Evolutionary conservation across 2,797 vertebrate genomes (phyloP), one percentile per base, ranked within the genome.

Genomic region (Eospalax fontanierii): DNA sequence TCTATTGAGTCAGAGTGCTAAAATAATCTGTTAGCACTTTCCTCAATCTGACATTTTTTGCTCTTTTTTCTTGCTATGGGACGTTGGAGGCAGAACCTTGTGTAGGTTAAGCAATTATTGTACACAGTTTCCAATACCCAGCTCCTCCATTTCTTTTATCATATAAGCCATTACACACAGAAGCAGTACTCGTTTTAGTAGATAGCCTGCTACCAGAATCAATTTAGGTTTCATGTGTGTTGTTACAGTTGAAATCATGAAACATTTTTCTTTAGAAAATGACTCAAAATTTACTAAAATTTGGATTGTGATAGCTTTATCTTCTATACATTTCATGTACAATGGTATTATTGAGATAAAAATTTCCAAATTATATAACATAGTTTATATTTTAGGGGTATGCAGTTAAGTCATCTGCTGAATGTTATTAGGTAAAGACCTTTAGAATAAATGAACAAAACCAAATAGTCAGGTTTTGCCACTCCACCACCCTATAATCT

Each of bases 131-230:
- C 16, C 30, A 70, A 18, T 30, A 33, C 28, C 65, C 10, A 54
- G 30, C 11, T 3, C 33, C 12, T 33, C 66, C 33, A 70, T 28
- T 1, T 90, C 12, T 71, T 76, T 97, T 96, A 71, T 28, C 2
- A 96, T 96, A 93, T 73, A 86, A 68, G 61, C 82, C 24, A 89
- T 70, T 93, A 78, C 4, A 35, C 14, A 18, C 1, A 68, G 24
- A 9, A 84, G 19, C 33, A 93, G 46, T 88, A 88, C 8, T 40
- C 78, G 85, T 73, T 89, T 94, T 68, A 65, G 2, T 21, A 71
- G 38, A 35, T 15, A 46, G 15, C 21, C 14, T 7, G 9, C 6
- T 46, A 46, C 28, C 46, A 46, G 73, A 18, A 35, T n/a, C 35
- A 35, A 46, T 12, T 35, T 85, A 87, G 54, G 0, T 66, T 87